Conservation (phyloP, 1,140 invertebrate genomes). For the Trigoniulus corallinus region DNA sequence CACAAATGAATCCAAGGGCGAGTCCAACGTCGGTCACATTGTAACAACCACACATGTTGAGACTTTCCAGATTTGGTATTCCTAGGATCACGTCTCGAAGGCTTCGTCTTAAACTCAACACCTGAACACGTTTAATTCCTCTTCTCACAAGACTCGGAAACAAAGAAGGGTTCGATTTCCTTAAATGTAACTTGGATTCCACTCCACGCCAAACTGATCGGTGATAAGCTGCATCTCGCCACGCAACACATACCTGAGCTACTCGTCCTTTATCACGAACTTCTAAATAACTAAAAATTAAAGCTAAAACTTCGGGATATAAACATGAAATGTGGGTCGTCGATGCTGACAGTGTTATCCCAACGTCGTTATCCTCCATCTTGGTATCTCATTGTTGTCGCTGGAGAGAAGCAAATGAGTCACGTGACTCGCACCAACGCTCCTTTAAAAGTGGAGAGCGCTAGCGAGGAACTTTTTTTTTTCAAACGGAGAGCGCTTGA, state of each 20-base stretch:
- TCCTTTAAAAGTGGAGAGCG: too few relatives aligned
- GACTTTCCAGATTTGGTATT: constrained; percentile 64
- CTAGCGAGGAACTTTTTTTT: too few relatives aligned
- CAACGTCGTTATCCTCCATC: not conserved
- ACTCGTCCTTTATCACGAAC: constrained; percentile 73
- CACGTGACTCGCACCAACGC: too few relatives aligned
- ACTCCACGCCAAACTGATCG: constrained; percentile 84
- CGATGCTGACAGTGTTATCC: not conserved
- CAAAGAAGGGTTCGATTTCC: constrained; percentile 59
- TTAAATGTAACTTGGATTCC: constrained; percentile 73
- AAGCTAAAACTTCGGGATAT: constrained; percentile 78
- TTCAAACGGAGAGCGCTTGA: too few relatives aligned
- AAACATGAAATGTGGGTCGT: constrained; percentile 59
- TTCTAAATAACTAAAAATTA: constrained; percentile 78
- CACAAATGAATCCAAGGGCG: constrained; percentile 55
- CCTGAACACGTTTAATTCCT: constrained; percentile 73
- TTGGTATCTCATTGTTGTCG: too few relatives aligned
- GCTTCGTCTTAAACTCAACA: constrained; percentile 66
- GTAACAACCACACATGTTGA: constrained; percentile 84
- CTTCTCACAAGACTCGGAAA: constrained; percentile 69
- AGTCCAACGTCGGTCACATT: constrained; percentile 72
- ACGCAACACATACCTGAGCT: constrained; percentile 73
- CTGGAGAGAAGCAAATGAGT: too few relatives aligned
- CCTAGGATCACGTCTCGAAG: constrained; percentile 69
- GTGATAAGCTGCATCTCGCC: constrained; percentile 73